Conservation (phyloP, 2,113 vertebrate species). For the Dicrurus megarhynchus region DNA sequence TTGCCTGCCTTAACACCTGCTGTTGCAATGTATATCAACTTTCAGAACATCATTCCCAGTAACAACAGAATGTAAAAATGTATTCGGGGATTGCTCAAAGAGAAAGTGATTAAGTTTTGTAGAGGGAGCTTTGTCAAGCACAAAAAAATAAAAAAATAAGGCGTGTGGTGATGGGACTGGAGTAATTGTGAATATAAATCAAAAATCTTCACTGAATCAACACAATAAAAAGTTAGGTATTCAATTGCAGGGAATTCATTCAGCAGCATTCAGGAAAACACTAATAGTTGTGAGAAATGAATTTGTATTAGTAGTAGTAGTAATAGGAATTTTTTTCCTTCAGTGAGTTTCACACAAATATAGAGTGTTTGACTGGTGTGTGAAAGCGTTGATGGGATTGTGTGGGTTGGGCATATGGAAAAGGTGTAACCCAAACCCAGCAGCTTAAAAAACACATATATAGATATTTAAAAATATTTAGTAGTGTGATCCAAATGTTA, state of each 20-base stretch:
- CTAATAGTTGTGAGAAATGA: conserved; percentile 58
- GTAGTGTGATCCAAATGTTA: conserved; percentile 55
- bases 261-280: conserved; percentile 1
- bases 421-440: conserved; percentile 67
- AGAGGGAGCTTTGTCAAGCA: conserved; percentile 17
- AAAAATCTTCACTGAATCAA: conserved; percentile 22
- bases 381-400: conserved; percentile 66
- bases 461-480: conserved; percentile 64
- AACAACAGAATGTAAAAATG: conserved; percentile 59
- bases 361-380: conserved; percentile 68
- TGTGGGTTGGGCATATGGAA: conserved; percentile 63
- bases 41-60: conserved; percentile 23
- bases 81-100: conserved; percentile 19
- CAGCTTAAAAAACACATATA: conserved; percentile 69
- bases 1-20: conserved; percentile 61
- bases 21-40: conserved; percentile 54
- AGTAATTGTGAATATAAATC: conserved; percentile 22
- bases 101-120: conserved; percentile 47
- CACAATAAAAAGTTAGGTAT: neutral
- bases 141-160: neutral
- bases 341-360: conserved; percentile 67
- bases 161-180: neutral
- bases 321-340: conserved; percentile 57
- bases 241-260: conserved; percentile 26
- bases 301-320: conserved; percentile 68